A percentile compares a stretch with the other conserved stretches of the same genome.
phyloP scores from a whole-genome alignment of 2,888 invertebrate genomes.

The Temnothorax rugatulus region DNA sequence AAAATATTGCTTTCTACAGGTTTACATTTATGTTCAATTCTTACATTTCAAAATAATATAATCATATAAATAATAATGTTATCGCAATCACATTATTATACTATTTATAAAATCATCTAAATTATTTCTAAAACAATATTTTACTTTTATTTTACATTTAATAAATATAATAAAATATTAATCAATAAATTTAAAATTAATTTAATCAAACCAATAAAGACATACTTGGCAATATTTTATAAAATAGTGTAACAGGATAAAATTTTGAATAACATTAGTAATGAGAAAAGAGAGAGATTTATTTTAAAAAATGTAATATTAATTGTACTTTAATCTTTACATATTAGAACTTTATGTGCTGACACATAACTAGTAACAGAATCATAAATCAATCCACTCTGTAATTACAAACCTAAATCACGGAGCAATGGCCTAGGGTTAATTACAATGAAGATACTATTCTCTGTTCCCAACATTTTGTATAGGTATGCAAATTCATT shows the following conservation, averaged over 20 bases:
- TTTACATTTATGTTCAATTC: neutral
- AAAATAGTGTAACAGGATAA: neutral
- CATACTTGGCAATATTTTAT: neutral
- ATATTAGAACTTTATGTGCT: neutral
- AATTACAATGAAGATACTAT: constrained; percentile 11
- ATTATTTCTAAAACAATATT: neutral
- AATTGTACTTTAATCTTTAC: neutral
- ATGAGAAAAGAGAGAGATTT: neutral
- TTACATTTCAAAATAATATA: neutral
- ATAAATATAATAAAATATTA: neutral
- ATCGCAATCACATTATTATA: neutral
- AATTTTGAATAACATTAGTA: neutral
- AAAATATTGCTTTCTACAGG: neutral
- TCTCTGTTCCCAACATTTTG: neutral
- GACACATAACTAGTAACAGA: neutral
- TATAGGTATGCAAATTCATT: neutral
- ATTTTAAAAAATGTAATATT: neutral
- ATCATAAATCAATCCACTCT: constrained; percentile 22
- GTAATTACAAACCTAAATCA: constrained; percentile 8
- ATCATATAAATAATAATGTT: neutral
- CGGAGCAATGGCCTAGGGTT: neutral
- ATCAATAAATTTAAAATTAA: neutral
- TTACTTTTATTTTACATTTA: neutral
- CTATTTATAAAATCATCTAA: neutral
- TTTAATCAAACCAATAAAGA: neutral